Base-by-base conservation (phyloP, 2,888 invertebrate genomes). In the Neoascia interrupta region DNA sequence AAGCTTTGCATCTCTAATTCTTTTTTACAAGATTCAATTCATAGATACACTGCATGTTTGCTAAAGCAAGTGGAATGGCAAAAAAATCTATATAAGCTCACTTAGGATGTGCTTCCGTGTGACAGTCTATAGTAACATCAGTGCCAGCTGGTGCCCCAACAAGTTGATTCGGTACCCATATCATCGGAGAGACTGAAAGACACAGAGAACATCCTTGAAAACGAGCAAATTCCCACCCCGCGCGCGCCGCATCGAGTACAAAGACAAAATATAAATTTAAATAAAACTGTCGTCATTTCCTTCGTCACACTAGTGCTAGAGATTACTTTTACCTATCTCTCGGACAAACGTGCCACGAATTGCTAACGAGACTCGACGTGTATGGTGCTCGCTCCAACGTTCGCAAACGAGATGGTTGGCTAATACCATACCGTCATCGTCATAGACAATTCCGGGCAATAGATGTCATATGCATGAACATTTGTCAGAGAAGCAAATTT, bases 131-230 rank as follows among this genome's bases (percentile, higher is more conserved):
- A 45, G 95, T 95, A 81, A 96, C 96, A 90, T 96, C 96, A 49
- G 96, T 96, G 80, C 96, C 95, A 69, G 94, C 92, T 70, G 96
- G 96, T 23, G 96, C 96, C 1, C 97, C 96, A 80, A 97, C 96
- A 89, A 97, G 91, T 90, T 97, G 96, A 91, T 96, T 97, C 61
- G 96, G 96, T 82, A 97, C 96, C 94, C 95, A 96, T 87, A 97
- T 96, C 95, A 96, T 96, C 53, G 97, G 97, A 0, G 95, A 94
- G 90, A 97, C 97, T 97, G 83, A 64, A 82, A 81, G 41, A 61
- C 19, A 70, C 41, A 64, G 11, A 61, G 39, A 61, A 72, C 39
- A 60, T 49, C 19, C 26, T 60, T 70, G 16, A 56, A 31, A 41
- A 58, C 41, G 34, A 21, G 16, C 34, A 45, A 39, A 64, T 34